Evolutionary conservation across 2,888 invertebrate genomes (phyloP).

Genomic region (Sinopyrophorus schimmeli): DNA sequence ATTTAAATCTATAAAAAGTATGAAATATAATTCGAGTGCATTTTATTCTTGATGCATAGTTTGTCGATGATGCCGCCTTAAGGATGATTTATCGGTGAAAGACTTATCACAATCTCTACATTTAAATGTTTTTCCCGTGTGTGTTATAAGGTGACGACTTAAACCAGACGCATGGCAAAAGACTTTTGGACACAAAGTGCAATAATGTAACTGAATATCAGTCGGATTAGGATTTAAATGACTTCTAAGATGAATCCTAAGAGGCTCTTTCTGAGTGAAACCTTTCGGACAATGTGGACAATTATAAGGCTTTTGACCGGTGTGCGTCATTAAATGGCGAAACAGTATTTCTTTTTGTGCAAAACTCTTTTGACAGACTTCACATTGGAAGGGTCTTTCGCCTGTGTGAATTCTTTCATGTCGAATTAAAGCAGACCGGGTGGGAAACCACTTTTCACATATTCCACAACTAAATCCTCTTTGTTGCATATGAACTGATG

Average conservation of each 20-base stretch:
- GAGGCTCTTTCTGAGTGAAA: conserved; percentile 73
- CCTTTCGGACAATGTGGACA: conserved; percentile 69
- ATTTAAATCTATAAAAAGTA: no score
- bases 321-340: conserved; percentile 64
- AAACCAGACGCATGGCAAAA: conserved; percentile 67
- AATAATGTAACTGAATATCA: conserved; percentile 66
- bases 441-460: conserved; percentile 70
- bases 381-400: conserved; percentile 59
- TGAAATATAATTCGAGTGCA: neutral
- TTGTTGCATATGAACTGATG: conserved; percentile 64
- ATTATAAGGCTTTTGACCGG: conserved; percentile 66
- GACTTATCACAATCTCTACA: conserved; percentile 68
- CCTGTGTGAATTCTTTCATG: conserved; percentile 73
- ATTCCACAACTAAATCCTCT: conserved; percentile 62
- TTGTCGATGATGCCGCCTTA: conserved; percentile 63
- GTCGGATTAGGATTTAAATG: conserved; percentile 62
- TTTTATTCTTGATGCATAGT: conserved; percentile 44
- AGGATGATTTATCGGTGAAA: conserved; percentile 73
- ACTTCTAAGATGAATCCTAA: conserved; percentile 65
- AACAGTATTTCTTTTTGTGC: conserved; percentile 73
- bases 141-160: conserved; percentile 68
- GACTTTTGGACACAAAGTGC: conserved; percentile 67
- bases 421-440: conserved; percentile 67
- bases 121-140: conserved; percentile 66
- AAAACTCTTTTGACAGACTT: conserved; percentile 65